Evolutionary conservation across 2,888 invertebrate genomes (phyloP).

Genomic region (Caenorhabditis sp.): DNA sequence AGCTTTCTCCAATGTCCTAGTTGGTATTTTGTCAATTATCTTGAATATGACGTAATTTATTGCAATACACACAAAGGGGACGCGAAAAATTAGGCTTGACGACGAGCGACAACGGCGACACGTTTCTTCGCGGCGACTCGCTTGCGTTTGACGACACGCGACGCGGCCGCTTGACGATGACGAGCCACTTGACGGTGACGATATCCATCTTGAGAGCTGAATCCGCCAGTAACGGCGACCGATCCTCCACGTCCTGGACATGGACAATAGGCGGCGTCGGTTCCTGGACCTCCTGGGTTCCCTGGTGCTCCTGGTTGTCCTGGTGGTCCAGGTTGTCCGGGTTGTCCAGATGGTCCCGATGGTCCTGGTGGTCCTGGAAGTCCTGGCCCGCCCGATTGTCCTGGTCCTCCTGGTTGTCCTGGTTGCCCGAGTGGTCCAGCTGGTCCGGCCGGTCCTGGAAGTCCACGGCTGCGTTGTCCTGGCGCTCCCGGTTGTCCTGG

Average conservation of each 20-base stretch:
- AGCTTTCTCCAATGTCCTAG: too few relatives aligned
- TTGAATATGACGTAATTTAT: too few relatives aligned
- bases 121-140: constrained; percentile 33
- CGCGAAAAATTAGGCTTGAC: constrained; percentile 27
- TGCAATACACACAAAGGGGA: not conserved
- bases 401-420: constrained; percentile 40
- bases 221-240: constrained; percentile 4
- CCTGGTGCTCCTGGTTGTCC: constrained; percentile 44
- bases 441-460: constrained; percentile 43
- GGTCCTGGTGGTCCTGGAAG: constrained; percentile 41
- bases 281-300: constrained; percentile 38
- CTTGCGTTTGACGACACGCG: constrained; percentile 34
- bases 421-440: constrained; percentile 33
- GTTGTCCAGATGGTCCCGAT: constrained; percentile 35
- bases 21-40: too few relatives aligned
- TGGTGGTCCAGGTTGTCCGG: constrained; percentile 38
- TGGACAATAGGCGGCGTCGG: constrained; percentile 34
- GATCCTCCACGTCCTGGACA: constrained; percentile 33
- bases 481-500: constrained; percentile 25
- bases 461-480: constrained; percentile 37
- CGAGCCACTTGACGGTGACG: constrained; percentile 24
- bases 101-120: constrained; percentile 29
- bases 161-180: constrained; percentile 31
- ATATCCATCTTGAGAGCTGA: not conserved
- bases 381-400: constrained; percentile 28